Conservation (phyloP, 2,113 vertebrate species). For the Scalopus aquaticus region DNA sequence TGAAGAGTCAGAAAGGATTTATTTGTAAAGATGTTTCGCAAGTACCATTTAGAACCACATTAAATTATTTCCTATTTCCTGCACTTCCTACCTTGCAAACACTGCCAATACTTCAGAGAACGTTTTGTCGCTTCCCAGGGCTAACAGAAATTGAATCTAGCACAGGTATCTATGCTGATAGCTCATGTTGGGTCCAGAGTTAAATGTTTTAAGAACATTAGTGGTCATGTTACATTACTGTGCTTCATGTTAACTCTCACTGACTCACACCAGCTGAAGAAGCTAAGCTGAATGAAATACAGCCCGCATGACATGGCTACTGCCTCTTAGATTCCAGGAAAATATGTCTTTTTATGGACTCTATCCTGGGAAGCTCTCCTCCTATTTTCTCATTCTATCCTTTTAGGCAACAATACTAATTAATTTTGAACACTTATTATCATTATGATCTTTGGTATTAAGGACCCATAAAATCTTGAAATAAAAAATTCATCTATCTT, state of each 20-base stretch:
- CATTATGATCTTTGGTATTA: background rate
- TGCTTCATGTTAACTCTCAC: background rate
- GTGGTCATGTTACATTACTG: background rate
- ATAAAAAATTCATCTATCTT: background rate
- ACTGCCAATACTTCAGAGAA: constrained; percentile 38
- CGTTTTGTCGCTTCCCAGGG: background rate
- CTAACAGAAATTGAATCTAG: constrained; percentile 30
- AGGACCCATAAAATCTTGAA: background rate
- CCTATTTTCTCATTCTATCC: background rate
- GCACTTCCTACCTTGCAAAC: constrained; percentile 54
- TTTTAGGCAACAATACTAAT: background rate
- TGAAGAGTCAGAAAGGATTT: constrained; percentile 73
- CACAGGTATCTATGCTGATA: background rate
- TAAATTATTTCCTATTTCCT: constrained; percentile 68
- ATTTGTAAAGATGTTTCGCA: constrained; percentile 62
- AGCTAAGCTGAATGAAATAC: background rate
- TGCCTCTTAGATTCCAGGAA: background rate
- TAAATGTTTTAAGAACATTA: constrained; percentile 10
- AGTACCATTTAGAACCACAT: constrained; percentile 48
- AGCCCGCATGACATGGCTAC: background rate
- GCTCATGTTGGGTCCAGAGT: background rate
- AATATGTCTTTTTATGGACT: background rate
- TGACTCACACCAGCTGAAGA: background rate
- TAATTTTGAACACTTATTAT: constrained; percentile 4
- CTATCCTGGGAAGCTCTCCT: background rate